These are phyloP conservation scores for Psylliodes chrysocephalus DNA, from an alignment of 2,888 invertebrate genomes.

Conservation along the genomic window DNA sequence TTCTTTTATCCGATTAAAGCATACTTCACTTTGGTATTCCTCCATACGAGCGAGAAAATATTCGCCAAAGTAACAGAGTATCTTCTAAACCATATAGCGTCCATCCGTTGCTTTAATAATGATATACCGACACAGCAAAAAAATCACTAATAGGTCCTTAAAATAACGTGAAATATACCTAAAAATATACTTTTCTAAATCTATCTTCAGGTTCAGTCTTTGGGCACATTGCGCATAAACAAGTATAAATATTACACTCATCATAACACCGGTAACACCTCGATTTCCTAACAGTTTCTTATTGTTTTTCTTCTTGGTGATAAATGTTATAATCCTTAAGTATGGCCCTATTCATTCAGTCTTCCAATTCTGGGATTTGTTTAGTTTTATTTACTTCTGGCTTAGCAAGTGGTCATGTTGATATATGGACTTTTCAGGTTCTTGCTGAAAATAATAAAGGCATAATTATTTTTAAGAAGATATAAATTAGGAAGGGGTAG, in stretches of 20 bases:
- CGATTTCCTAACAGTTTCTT: slow-evolving; percentile 30
- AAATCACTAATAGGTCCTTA: neutral
- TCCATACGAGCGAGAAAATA: too few species aligned
- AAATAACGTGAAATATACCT: neutral
- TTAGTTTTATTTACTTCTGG: slow-evolving; percentile 29
- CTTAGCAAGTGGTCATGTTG: slow-evolving; percentile 33
- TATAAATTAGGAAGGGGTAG: too few species aligned
- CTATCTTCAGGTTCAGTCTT: slow-evolving; percentile 15
- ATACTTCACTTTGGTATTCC: too few species aligned
- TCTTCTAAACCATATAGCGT: too few species aligned
- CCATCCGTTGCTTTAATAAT: neutral
- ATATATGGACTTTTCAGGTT: slow-evolving; percentile 39
- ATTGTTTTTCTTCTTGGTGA: slow-evolving; percentile 38
- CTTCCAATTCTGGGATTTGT: slow-evolving; percentile 41
- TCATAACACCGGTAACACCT: slow-evolving; percentile 31
- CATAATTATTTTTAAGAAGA: too few species aligned
- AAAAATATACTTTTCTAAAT: neutral
- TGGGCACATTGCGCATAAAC: neutral
- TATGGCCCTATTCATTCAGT: slow-evolving; percentile 52
- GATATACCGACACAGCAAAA: slow-evolving; percentile 1
- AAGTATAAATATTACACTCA: slow-evolving; percentile 16
- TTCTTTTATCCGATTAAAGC: too few species aligned
- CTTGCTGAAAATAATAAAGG: slow-evolving; percentile 41
- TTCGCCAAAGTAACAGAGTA: too few species aligned
- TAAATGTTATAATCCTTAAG: slow-evolving; percentile 44